These are phyloP conservation scores for Malacoctenus gilli DNA, from an alignment of 2,797 vertebrate species.

Conservation along the genomic window DNA sequence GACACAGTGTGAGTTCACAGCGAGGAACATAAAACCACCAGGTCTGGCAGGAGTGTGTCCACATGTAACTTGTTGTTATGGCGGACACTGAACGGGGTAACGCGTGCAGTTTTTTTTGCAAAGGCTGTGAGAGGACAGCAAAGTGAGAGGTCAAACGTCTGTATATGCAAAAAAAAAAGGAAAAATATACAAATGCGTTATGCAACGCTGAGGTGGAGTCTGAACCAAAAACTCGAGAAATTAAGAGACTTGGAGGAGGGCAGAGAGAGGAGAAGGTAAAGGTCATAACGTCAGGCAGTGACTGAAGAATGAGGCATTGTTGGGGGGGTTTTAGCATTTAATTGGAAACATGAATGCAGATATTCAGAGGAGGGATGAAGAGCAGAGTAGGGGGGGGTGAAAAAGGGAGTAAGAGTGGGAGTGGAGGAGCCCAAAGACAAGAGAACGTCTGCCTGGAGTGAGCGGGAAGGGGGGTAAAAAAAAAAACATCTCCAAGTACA, in stretches of 20 bases:
- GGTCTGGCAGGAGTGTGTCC: conserved; percentile 18
- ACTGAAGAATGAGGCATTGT: conserved; percentile 61
- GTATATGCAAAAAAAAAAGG: too few relatives aligned
- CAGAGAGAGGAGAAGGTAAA: conserved; percentile 32
- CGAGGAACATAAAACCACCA: conserved; percentile 31
- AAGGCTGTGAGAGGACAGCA: too few relatives aligned
- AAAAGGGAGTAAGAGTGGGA: conserved; percentile 33
- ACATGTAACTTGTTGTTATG: conserved; percentile 9
- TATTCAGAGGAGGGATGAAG: conserved; percentile 62
- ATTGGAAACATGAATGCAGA: conserved; percentile 55
- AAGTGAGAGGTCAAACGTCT: too few relatives aligned
- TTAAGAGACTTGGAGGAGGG: conserved; percentile 1
- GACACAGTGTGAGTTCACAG: conserved; percentile 73
- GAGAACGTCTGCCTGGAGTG: conserved; percentile 40
- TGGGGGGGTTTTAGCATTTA: conserved; percentile 23
- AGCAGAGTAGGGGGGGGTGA: conserved; percentile 15
- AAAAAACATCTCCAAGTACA: conserved; percentile 17
- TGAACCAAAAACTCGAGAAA: conserved; percentile 13
- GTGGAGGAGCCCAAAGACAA: conserved; percentile 48
- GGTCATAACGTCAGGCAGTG: conserved; percentile 32
- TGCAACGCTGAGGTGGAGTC: conserved; percentile 14
- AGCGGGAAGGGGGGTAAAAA: conserved; percentile 17
- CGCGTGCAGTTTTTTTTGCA: too few relatives aligned
- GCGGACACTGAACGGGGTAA: not conserved
- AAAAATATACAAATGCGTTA: too few relatives aligned